Base-by-base conservation (phyloP, 2,888 invertebrate genomes). In the Eristalinus aeneus region DNA sequence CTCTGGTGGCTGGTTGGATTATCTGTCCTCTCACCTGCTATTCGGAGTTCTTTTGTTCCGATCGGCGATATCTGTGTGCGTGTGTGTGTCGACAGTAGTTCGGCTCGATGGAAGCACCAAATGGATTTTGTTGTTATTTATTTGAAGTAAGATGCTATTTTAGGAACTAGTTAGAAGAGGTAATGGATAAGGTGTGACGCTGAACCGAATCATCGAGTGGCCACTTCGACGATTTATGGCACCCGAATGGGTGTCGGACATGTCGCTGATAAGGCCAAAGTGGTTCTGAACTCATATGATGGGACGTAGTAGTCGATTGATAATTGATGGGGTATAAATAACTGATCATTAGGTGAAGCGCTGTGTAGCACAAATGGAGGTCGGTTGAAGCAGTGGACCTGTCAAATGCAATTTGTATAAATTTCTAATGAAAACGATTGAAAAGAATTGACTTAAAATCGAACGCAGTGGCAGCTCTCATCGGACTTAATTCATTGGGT, bases 81-180 rank as follows among this genome's bases (percentile, higher is more conserved):
- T 23, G 46, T 56, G 11, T 56, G 20, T 22, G 46, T 39, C 72
- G 79, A 67, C 39, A 73, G 85, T 60, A 72, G 69, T 36, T 83
- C 34, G 16, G 54, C 20, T 39, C 16, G 34, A 65, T 69, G 39
- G 71, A 75, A 67, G 75, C 75, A 75, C 76, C 63, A 76, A 76
- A 76, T 76, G 67, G 72, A 10, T 46, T 76, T 85, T 68, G 64
- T 68, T 85, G 85, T 85, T 73, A 76, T 85, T 85, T 85, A 80
- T 85, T 73, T 69, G 68, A 80, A 73, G 68, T 80, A 65, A 58
- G 75, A 77, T 69, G 84, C 46, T 75, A 71, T 73, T 80, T 76
- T 73, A 27, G 74, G 39, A 54, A 58, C 69, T 58, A 77, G 73
- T 60, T 73, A 34, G 54, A 39, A 27, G 23, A 12, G 36, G 27